Conservation (phyloP, 2,113 vertebrate species). For the Nicator chloris region DNA sequence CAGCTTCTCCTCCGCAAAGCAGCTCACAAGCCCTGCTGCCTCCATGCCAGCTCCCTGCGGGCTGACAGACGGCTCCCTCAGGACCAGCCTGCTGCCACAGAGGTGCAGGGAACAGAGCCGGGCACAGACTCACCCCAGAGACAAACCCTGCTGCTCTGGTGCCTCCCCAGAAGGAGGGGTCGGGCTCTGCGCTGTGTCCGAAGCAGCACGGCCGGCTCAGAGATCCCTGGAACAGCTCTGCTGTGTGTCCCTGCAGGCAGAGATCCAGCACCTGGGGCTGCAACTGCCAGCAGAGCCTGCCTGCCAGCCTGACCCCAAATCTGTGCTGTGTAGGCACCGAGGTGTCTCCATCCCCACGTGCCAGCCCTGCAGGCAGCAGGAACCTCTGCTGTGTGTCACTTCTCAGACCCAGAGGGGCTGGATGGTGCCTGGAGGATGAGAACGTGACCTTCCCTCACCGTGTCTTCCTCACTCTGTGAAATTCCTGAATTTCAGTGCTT, state of each 20-base stretch:
- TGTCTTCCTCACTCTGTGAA: neutral
- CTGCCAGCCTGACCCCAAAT: neutral
- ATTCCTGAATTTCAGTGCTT: neutral
- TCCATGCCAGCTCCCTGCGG: neutral
- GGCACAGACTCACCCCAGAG: neutral
- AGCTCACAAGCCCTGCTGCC: neutral
- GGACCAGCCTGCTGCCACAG: neutral
- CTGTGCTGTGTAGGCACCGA: fast-evolving
- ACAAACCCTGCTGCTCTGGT: neutral
- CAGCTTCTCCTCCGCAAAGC: neutral
- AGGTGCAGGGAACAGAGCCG: fast-evolving
- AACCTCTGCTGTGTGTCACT: fast-evolving
- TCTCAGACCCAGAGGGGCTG: neutral
- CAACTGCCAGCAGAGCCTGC: neutral
- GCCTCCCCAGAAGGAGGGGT: neutral
- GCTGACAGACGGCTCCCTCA: neutral
- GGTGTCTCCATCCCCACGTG: fast-evolving
- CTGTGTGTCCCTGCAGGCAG: neutral
- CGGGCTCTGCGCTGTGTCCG: fast-evolving
- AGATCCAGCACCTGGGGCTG: neutral
- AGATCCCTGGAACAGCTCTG: fast-evolving
- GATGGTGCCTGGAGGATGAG: neutral
- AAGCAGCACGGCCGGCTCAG: fast-evolving
- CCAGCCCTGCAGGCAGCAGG: neutral
- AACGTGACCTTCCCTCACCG: fast-evolving